A percentile compares a stretch with the other conserved stretches of the same genome.
These are phyloP conservation scores for Cistogaster globosa DNA, from an alignment of 2,888 invertebrate species.

Conservation along the genomic window DNA sequence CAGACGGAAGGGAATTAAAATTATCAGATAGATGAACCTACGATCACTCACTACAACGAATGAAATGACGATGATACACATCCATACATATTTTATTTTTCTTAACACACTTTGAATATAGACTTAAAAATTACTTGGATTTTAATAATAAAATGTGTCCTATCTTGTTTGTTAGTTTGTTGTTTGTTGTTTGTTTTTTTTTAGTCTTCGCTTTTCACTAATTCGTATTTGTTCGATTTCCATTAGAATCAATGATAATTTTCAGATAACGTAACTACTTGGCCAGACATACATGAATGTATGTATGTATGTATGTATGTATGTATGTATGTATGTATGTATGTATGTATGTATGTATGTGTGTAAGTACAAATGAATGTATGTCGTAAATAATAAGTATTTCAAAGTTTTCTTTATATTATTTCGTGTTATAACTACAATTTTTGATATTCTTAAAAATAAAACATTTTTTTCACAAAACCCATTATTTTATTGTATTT, in stretches of 20 bases:
- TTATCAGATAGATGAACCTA: constrained; percentile 53
- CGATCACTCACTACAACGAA: constrained; percentile 12
- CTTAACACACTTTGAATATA: no score
- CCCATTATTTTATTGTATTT: constrained; percentile 44
- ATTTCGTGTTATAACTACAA: constrained; percentile 31
- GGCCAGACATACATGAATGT: no score
- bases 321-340: background rate
- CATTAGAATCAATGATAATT: constrained; percentile 2
- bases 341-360: background rate
- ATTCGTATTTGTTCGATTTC: background rate
- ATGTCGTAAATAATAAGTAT: constrained; percentile 17
- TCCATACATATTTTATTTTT: background rate
- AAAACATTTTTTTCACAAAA: constrained; percentile 36
- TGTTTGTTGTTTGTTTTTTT: no score
- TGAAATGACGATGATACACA: background rate
- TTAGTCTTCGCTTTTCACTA: no score
- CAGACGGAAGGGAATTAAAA: constrained; percentile 56
- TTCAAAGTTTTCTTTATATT: constrained; percentile 15
- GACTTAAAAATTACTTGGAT: no score
- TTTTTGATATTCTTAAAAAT: constrained; percentile 47
- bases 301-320: background rate
- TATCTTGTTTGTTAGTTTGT: no score
- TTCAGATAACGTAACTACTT: constrained; percentile 29
- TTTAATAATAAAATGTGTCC: no score
- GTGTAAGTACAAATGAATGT: background rate